Evolutionary conservation across 2,888 invertebrate genomes (phyloP).

Genomic region (Amphipoea lucens): DNA sequence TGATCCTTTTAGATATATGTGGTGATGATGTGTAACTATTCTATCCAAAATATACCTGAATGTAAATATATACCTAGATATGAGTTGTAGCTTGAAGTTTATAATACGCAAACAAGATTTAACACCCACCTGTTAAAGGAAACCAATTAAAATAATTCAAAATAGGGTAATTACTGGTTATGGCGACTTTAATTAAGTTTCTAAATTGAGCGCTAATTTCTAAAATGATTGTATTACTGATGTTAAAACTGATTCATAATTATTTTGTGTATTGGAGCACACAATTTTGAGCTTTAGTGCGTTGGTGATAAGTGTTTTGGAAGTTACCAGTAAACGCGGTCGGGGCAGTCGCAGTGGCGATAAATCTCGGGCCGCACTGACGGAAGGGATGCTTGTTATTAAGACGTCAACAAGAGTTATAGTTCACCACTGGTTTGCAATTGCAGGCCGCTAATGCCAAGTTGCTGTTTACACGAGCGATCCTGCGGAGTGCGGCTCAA

Average conservation of each 20-base stretch:
- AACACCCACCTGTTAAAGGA: slow-evolving; percentile 35
- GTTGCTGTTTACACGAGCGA: slow-evolving; percentile 58
- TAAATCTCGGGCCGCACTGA: slow-evolving; percentile 71
- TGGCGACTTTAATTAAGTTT: slow-evolving; percentile 53
- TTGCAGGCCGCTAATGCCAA: slow-evolving; percentile 64
- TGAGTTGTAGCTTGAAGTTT: neutral
- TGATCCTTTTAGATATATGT: neutral
- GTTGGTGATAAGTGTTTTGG: slow-evolving; percentile 39
- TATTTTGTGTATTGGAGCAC: slow-evolving; percentile 20
- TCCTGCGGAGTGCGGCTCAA: slow-evolving; percentile 36
- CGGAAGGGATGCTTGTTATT: slow-evolving; percentile 75
- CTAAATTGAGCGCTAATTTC: slow-evolving; percentile 53
- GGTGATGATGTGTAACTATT: neutral
- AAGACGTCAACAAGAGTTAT: slow-evolving; percentile 78
- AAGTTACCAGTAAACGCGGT: slow-evolving; percentile 37
- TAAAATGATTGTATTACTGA: slow-evolving; percentile 58
- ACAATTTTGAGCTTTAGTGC: slow-evolving; percentile 39
- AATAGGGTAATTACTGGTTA: slow-evolving; percentile 55
- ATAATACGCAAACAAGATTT: slow-evolving; percentile 6
- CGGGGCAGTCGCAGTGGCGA: slow-evolving; percentile 54
- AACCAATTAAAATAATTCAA: slow-evolving; percentile 57
- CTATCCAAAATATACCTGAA: neutral
- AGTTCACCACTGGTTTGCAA: slow-evolving; percentile 67
- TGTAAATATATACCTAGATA: neutral
- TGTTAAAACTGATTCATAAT: slow-evolving; percentile 53